Conservation (phyloP, 1,140 invertebrate species). For the Drosophila kikkawai region DNA sequence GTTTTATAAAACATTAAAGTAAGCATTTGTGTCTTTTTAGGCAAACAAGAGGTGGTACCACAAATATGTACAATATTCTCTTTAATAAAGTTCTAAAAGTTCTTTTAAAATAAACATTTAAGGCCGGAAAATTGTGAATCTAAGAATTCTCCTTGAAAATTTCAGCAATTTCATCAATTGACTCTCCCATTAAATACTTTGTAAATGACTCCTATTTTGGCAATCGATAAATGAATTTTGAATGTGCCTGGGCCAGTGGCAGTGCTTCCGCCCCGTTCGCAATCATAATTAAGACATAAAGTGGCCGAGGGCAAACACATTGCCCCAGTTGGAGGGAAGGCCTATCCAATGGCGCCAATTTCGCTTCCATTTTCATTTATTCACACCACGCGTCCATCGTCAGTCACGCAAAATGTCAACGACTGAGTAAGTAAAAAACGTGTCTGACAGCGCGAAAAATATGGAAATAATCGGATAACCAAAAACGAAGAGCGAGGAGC, state of each 20-base stretch:
- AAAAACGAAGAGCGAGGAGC: slow-evolving; percentile 18
- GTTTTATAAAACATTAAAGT: neutral
- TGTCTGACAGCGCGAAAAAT: slow-evolving; percentile 74
- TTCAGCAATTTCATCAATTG: slow-evolving; percentile 17
- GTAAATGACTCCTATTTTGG: slow-evolving; percentile 25
- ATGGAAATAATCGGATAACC: slow-evolving; percentile 65
- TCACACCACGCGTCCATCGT: slow-evolving; percentile 80
- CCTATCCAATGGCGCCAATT: slow-evolving; percentile 67
- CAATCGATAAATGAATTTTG: slow-evolving; percentile 65
- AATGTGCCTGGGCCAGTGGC: slow-evolving; percentile 17
- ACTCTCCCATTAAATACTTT: slow-evolving; percentile 37
- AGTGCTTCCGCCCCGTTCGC: slow-evolving; percentile 36
- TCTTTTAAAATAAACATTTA: neutral
- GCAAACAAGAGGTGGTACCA: neutral
- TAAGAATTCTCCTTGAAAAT: neutral
- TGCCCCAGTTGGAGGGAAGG: slow-evolving; percentile 50
- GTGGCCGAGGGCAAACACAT: slow-evolving; percentile 68
- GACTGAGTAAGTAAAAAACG: slow-evolving; percentile 81
- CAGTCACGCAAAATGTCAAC: slow-evolving; percentile 84
- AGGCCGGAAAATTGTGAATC: neutral
- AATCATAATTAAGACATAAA: slow-evolving; percentile 81
- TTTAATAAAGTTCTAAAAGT: neutral
- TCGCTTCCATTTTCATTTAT: slow-evolving; percentile 77
- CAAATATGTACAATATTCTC: too few species aligned
- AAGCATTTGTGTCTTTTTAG: neutral